A percentile compares a stretch with the other conserved stretches of the same genome.
Conservation (phyloP, 2,113 vertebrate genomes). For the Galemys pyrenaicus region DNA sequence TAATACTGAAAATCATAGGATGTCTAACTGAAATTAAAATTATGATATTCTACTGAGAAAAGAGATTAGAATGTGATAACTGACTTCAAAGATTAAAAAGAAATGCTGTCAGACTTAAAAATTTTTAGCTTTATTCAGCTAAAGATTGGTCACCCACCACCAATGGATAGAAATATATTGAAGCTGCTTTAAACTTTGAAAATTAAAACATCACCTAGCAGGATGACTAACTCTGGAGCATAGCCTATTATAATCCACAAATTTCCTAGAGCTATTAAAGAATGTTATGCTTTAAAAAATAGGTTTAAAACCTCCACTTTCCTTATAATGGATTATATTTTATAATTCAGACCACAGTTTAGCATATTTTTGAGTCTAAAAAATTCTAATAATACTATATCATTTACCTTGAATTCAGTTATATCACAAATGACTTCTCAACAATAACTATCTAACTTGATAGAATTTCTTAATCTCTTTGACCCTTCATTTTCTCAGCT, state of each 20-base stretch:
- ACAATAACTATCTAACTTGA: no score
- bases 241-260: constrained; percentile 41
- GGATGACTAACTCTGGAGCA: constrained; percentile 36
- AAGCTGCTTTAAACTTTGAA: constrained; percentile 61
- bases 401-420: neutral
- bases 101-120: neutral
- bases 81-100: constrained; percentile 50
- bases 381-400: neutral
- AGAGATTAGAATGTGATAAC: constrained; percentile 31
- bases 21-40: neutral
- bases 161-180: constrained; percentile 38
- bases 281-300: neutral
- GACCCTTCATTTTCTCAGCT: neutral
- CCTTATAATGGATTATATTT: constrained; percentile 1
- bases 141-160: constrained; percentile 47
- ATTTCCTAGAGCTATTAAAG: constrained; percentile 19
- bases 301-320: neutral
- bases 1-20: neutral
- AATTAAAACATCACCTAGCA: constrained; percentile 65
- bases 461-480: neutral
- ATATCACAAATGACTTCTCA: no score
- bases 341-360: neutral
- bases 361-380: constrained; percentile 21
- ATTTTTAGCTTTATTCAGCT: constrained; percentile 39
- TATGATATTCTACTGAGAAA: constrained; percentile 18